These are phyloP conservation scores for Pristis pectinata DNA, from an alignment of 2,797 vertebrate genomes.

Conservation along the genomic window DNA sequence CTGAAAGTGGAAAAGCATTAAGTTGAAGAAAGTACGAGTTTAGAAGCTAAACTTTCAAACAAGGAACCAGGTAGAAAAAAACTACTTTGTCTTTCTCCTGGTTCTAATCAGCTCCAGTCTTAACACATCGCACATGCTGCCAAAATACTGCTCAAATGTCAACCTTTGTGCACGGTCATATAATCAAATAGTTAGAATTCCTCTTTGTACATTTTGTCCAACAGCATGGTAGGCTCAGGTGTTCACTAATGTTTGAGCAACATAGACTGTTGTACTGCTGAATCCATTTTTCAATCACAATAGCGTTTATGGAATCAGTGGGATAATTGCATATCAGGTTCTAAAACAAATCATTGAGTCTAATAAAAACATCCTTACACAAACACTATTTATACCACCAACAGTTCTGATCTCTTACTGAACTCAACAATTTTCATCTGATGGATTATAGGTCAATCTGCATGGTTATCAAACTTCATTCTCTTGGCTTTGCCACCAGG, in stretches of 20 bases:
- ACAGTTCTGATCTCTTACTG: background rate
- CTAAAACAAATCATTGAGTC: background rate
- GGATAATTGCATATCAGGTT: background rate
- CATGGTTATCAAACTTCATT: background rate
- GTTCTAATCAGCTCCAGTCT: conserved; percentile 18
- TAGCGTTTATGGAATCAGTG: background rate
- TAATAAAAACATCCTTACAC: background rate
- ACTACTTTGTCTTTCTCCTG: background rate
- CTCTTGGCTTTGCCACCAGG: background rate
- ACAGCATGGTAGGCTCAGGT: background rate
- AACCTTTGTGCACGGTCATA: background rate
- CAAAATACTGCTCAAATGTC: background rate
- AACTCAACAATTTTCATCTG: background rate
- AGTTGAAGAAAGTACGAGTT: background rate
- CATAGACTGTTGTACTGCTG: background rate
- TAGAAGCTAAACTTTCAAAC: background rate
- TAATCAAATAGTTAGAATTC: background rate
- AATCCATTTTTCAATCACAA: background rate
- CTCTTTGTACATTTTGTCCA: background rate
- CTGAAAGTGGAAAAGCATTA: background rate
- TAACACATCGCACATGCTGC: background rate
- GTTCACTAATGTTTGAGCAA: background rate
- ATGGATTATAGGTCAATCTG: background rate
- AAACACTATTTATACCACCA: background rate
- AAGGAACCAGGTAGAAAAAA: background rate